Base-by-base conservation (phyloP, 2,888 invertebrate genomes). In the Himalopsyche anomala region DNA sequence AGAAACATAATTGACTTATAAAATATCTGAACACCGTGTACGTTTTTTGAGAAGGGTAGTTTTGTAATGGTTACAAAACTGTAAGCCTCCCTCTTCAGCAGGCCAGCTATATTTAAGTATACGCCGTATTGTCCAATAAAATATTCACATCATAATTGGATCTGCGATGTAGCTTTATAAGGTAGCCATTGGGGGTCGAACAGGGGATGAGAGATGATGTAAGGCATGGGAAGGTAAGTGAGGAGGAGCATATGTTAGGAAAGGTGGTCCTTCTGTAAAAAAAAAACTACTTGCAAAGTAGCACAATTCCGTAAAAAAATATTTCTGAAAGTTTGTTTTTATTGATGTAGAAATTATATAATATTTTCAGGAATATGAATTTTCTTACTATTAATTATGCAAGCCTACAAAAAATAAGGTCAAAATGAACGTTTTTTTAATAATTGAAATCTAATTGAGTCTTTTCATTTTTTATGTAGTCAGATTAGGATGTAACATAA, bases 131-230 rank as follows among this genome's bases (percentile, higher is more conserved):
- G 88, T 88, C 88, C 88, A 87, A 87, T 87, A 87, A 88, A 88
- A 88, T 88, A 88, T 88, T 88, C 87, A 87, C 88, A 87, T 88
- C 88, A 88, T 88, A 88, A 88, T 88, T 88, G 88, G 88, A 88
- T 88, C 88, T 87, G 87, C 86, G 84, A 87, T 88, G 87, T 88
- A 86, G 87, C 88, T 86, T 86, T 84, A 82, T 42, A 19, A 55
- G 87, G 88, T 56, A 80, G 85, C 54, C 79, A 80, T 38, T 80
- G 56, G 86, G 56, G 62, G 83, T 51, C 55, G 40, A 28, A 45
- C 12, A 69, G n/a, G 82, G 80, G 45, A 19, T 40, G 45, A 69
- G 54, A 54, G 56, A 55, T 51, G 83, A 79, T 56, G 56, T 86
- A 81, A 45, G 69, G 69, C 28, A 84, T 11, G 19, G 54, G 51